These are phyloP conservation scores for Halocynthia roretzi DNA, from an alignment of 23 tunicate species.

Conservation along the genomic window DNA sequence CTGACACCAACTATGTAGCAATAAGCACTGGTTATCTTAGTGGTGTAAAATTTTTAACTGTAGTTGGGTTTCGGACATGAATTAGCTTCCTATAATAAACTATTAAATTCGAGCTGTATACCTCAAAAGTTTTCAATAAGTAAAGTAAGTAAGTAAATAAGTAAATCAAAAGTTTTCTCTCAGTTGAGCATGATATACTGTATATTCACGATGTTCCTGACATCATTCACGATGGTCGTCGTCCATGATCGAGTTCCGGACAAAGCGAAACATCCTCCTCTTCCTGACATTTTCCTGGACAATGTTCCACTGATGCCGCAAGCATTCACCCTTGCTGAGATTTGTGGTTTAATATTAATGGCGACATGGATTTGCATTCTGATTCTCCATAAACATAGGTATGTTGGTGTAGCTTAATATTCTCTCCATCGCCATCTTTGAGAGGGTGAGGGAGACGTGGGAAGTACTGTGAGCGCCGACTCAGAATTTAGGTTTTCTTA, in stretches of 20 bases:
- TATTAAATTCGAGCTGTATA: no score
- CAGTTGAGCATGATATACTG: constrained; percentile 63
- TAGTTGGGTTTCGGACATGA: no score
- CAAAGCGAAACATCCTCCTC: constrained; percentile 68
- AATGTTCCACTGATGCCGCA: constrained; percentile 82
- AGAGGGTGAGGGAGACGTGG: no score
- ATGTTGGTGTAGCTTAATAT: neutral
- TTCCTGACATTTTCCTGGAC: constrained; percentile 88
- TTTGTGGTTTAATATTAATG: constrained; percentile 54
- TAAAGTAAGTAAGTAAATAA: no score
- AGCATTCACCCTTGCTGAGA: constrained; percentile 75
- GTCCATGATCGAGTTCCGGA: constrained; percentile 93
- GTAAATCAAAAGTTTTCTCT: neutral
- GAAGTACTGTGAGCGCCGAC: no score
- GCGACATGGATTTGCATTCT: constrained; percentile 41
- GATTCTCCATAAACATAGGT: constrained; percentile 83
- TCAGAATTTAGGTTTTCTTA: no score
- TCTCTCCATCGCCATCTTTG: no score
- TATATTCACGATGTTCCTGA: constrained; percentile 40
- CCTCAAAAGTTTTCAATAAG: no score
- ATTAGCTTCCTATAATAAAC: no score
- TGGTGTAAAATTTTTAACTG: no score
- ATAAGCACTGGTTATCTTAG: no score
- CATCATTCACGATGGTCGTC: constrained; percentile 83
- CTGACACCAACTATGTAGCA: no score